Percentiles rank a stretch among this genome's conserved stretches.
These are phyloP conservation scores for Sebastiscus albofasciatus DNA, from an alignment of 2,797 vertebrate genomes.

Conservation along the genomic window DNA sequence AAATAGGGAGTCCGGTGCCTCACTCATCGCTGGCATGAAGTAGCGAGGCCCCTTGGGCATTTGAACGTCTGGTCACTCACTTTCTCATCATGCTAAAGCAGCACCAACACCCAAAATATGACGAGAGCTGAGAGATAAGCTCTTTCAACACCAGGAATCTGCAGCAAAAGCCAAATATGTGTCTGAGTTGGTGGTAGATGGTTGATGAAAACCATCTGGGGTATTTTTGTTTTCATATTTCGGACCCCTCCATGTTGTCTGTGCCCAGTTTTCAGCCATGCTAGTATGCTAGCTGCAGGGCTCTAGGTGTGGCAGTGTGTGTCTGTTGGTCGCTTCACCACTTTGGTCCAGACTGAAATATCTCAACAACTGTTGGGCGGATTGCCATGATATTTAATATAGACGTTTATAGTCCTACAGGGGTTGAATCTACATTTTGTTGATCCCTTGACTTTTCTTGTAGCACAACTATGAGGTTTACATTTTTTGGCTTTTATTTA, in stretches of 20 bases:
- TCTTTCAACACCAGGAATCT: conserved; percentile 72
- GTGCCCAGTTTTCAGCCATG: conserved; percentile 26
- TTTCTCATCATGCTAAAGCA: conserved; percentile 53
- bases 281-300: background rate
- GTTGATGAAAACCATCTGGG: conserved; percentile 79
- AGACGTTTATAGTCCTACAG: background rate
- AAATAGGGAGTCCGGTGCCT: conserved; percentile 63
- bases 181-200: conserved; percentile 65
- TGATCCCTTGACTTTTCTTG: background rate
- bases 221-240: conserved; percentile 57
- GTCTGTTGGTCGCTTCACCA: background rate
- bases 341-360: background rate
- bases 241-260: conserved; percentile 41
- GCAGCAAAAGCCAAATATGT: conserved; percentile 70
- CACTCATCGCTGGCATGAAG: conserved; percentile 70
- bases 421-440: background rate
- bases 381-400: background rate
- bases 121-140: conserved; percentile 69
- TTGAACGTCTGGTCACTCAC: conserved; percentile 56
- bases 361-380: background rate
- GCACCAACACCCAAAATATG: conserved; percentile 42
- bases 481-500: background rate
- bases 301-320: background rate
- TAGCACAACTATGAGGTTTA: background rate
- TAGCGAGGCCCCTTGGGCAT: conserved; percentile 33